These are phyloP conservation scores for Anagrus nilaparvatae DNA, from an alignment of 1,140 invertebrate species.

Conservation along the genomic window DNA sequence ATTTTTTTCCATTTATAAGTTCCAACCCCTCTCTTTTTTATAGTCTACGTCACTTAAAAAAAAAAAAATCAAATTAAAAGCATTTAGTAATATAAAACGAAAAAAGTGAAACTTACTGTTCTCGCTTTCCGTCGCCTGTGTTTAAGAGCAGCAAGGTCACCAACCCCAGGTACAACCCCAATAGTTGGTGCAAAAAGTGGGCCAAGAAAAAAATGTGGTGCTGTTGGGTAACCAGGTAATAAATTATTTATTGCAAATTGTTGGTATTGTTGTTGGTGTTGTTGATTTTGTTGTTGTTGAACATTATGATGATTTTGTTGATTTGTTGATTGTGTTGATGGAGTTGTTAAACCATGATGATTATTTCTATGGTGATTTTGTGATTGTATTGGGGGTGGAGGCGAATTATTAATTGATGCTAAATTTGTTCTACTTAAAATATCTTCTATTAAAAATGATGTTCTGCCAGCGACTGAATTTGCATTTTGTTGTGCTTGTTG, in stretches of 20 bases:
- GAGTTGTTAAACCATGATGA: neutral
- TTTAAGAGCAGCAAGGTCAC: conserved; percentile 55
- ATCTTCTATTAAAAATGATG: conserved; percentile 72
- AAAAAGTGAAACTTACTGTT: conserved; percentile 49
- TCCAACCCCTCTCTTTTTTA: too few relatives aligned
- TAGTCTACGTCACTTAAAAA: too few relatives aligned
- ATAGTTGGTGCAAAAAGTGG: conserved; percentile 35
- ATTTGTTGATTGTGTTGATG: neutral
- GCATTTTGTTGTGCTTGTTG: conserved; percentile 33
- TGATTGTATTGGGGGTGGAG: neutral
- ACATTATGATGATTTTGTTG: neutral
- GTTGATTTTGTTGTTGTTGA: conserved; percentile 2
- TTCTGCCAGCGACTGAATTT: conserved; percentile 36
- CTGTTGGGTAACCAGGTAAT: conserved; percentile 41
- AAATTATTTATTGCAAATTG: conserved; percentile 34
- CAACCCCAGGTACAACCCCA: conserved; percentile 33
- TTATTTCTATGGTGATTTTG: neutral
- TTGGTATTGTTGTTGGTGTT: conserved; percentile 37
- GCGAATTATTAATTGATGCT: too few relatives aligned
- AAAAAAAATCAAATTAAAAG: too few relatives aligned
- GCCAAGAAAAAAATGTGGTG: conserved; percentile 40
- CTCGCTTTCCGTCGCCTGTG: conserved; percentile 88
- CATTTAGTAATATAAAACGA: too few relatives aligned
- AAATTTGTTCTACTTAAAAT: conserved; percentile 69
- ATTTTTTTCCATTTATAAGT: too few relatives aligned